Evolutionary conservation across 2,113 vertebrate species (phyloP), one percentile per base, ranked within the genome.

Genomic region (Hemibagrus wyckioides): DNA sequence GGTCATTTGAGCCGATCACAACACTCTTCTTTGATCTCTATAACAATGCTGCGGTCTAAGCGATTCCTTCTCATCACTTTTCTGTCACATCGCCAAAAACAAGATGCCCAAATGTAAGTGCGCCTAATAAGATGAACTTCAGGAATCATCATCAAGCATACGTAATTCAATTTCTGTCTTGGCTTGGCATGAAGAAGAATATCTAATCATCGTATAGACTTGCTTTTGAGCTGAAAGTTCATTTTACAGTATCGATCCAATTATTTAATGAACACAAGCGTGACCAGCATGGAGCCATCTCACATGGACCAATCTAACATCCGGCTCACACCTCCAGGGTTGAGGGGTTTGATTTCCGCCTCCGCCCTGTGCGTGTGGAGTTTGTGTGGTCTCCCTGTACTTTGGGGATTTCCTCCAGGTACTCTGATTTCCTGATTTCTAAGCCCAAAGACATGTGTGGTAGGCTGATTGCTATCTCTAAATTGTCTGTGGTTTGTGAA

Each of bases 21-120:
- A 50, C 39, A 11, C n/a, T 76, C 81, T 57, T 80, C 87, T 89
- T 90, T 90, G 87, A 88, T 90, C 81, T 90, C 28, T 79, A n/a
- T n/a, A n/a, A n/a, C n/a, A 65, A 83, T 90, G 83, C 79, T 48
- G 56, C 48, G 14, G 36, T 56, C 52, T 30, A 48, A 79, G 56
- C 80, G 79, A 48, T 41, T 41, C 79, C 52, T 84, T 82, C 83
- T n/a, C 44, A 84, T 73, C 65, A 88, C 76, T 85, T 89, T 88
- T 84, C 76, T 79, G 17, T 89, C 52, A 77, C 59, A 81, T 52
- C 41, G 33, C 79, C 71, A 85, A 86, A 89, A 84, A 83, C 76
- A 80, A 76, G 86, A 88, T 30, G 76, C 21, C 17, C 23, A 82
- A 63, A 90, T 79, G 83, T 54, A 90, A 79, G 86, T 88, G 83